phyloP scores from a whole-genome alignment of 2,113 vertebrate species.

The Cyphomyrus plagiostoma region DNA sequence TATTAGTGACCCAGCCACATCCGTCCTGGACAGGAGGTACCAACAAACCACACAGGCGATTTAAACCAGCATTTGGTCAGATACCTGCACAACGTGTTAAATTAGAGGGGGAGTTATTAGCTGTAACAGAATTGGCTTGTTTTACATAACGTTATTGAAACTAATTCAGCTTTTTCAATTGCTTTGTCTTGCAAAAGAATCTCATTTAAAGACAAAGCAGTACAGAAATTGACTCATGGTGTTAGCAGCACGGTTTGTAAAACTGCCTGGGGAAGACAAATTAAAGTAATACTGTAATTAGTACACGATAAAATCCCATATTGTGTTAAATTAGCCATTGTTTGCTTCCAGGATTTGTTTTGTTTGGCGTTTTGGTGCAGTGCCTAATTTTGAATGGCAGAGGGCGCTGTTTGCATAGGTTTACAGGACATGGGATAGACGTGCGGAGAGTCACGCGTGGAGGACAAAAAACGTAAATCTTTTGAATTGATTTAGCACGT shows the following conservation, averaged over 20 bases:
- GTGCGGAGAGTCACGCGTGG: background rate
- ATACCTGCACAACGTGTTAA: background rate
- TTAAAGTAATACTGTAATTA: background rate
- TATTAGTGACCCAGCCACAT: background rate
- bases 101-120: background rate
- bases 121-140: background rate
- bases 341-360: background rate
- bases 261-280: background rate
- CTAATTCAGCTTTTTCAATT: background rate
- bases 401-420: conserved; percentile 25
- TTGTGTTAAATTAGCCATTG: background rate
- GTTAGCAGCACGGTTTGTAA: background rate
- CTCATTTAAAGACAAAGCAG: background rate
- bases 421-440: background rate
- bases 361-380: conserved; percentile 7
- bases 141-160: background rate
- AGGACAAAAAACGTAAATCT: background rate
- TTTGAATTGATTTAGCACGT: background rate
- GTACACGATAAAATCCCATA: background rate
- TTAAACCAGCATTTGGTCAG: background rate
- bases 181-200: background rate
- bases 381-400: conserved; percentile 22
- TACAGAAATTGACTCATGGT: background rate
- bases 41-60: background rate
- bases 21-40: background rate